phyloP scores from a whole-genome alignment of 2,888 invertebrate genomes.

The Eledona agricola region DNA sequence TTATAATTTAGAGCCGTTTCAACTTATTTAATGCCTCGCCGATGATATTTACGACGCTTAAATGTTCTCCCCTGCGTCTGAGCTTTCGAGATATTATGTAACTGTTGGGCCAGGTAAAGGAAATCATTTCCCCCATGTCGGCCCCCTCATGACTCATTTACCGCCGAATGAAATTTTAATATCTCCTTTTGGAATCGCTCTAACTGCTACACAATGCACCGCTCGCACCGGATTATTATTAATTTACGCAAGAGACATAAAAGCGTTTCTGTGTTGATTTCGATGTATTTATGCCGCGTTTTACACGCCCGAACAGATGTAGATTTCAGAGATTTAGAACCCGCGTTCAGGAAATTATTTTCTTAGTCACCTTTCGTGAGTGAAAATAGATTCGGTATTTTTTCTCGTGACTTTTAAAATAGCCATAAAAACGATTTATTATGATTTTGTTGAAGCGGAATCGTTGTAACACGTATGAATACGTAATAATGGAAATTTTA shows the following conservation, averaged over 20 bases:
- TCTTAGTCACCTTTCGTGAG: no score
- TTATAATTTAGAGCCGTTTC: slow-evolving; percentile 27
- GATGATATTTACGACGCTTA: slow-evolving; percentile 26
- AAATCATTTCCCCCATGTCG: slow-evolving; percentile 31
- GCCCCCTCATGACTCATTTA: slow-evolving; percentile 42
- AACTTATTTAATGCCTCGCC: slow-evolving; percentile 27
- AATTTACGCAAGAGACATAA: slow-evolving; percentile 41
- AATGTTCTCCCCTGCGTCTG: slow-evolving; percentile 22
- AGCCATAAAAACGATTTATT: no score
- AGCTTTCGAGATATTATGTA: slow-evolving; percentile 33
- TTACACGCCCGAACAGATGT: slow-evolving; percentile 25
- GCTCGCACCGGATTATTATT: slow-evolving; percentile 39
- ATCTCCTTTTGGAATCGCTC: slow-evolving; percentile 39
- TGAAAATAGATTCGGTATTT: no score
- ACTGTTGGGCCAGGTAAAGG: slow-evolving; percentile 28
- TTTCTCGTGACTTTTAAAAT: no score
- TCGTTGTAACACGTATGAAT: no score
- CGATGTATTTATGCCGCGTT: slow-evolving; percentile 20
- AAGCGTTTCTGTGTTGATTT: slow-evolving; percentile 45
- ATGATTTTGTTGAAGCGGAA: no score
- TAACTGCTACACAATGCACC: slow-evolving; percentile 34
- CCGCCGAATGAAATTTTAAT: slow-evolving; percentile 43
- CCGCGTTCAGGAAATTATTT: background rate
- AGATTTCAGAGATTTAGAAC: no score
- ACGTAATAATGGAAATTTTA: no score